Evolutionary conservation across 1,140 invertebrate genomes (phyloP), one percentile per base, ranked within the genome.

Genomic region (Drosophila lowei): DNA sequence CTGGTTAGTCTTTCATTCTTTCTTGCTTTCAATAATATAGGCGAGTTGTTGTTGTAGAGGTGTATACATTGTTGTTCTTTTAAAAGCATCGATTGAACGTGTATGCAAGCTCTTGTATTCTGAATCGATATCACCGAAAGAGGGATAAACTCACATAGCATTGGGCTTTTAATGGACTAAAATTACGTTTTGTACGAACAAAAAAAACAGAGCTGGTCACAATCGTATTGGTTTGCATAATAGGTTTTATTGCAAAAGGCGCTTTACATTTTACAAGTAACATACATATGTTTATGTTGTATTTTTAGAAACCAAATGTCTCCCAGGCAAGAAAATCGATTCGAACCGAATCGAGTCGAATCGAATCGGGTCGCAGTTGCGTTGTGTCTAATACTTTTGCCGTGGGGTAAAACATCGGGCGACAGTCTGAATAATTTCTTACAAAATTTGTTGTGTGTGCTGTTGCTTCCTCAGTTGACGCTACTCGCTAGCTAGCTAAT

Each of bases 191-290:
- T 59, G 67, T 72, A 74, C 50, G 62, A 74, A 85, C n/a, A n/a
- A n/a, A 85, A 85, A 61, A 85, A 85, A 85, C 62, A 89, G 76
- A 59, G 63, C 79, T 77, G 74, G 64, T 84, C 61, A 63, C 60
- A 72, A 73, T 57, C 61, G 58, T 66, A 85, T 79, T 64, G 68
- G 76, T 74, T 83, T 71, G 70, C 68, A 85, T 85, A 74, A 58
- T 77, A 81, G 71, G 55, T 86, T 91, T 91, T 91, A 91, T 91
- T 91, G 90, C 90, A 91, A 91, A 91, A 91, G 90, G 90, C 90
- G 90, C 90, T 91, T 91, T 89, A 91, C 85, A 91, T 75, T 68
- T 77, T 81, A 86, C 60, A 86, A 77, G 47, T 84, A 80, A 77
- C 7, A 25, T 25, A 77, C 6, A 18, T 18, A 18, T 28, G 28